Base-by-base conservation (phyloP, 2,888 invertebrate genomes). In the Plagodis dolabraria region DNA sequence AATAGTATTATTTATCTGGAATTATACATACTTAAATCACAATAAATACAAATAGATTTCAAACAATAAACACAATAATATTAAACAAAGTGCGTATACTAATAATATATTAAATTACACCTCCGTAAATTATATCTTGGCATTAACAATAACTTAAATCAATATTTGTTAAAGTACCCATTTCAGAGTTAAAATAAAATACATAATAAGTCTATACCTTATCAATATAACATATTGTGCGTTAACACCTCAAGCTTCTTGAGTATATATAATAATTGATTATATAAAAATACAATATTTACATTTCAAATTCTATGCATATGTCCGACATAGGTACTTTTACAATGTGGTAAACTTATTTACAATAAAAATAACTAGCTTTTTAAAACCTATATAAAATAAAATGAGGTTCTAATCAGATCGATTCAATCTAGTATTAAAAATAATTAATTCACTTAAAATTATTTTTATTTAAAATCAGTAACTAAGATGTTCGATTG, bases 271-370 rank as follows among this genome's bases (percentile, higher is more conserved):
- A 40, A 36, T 36, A 4, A 36, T 43, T 79, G 79, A 70, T 69
- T 58, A 75, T 71, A 70, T 74, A 79, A 82, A 82, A 83, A 82
- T 83, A 84, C 82, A 79, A 79, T 87, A 88, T 86, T 86, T 87
- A 87, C 85, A 87, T 66, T 22, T 72, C 65, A 74, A 75, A 67
- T 72, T 65, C 64, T 67, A 65, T 65, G 53, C 56, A 61, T 62
- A 65, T 45, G 5, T 69, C 70, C 71, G 70, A 69, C 68, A 72
- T 70, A 62, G 69, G 69, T 67, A 75, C 71, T 72, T 68, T 64
- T 60, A 74, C 72, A 74, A 53, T 7, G 35, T 50, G n/a, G 46
- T 40, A 38, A 63, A 64, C 55, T 59, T 70, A 68, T 70, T 65
- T 70, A 70, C 70, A 70, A 57, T 53, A 50, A 58, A 60, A 64